Evolutionary conservation across 2,888 invertebrate species (phyloP).

Genomic region (Apamea monoglypha): DNA sequence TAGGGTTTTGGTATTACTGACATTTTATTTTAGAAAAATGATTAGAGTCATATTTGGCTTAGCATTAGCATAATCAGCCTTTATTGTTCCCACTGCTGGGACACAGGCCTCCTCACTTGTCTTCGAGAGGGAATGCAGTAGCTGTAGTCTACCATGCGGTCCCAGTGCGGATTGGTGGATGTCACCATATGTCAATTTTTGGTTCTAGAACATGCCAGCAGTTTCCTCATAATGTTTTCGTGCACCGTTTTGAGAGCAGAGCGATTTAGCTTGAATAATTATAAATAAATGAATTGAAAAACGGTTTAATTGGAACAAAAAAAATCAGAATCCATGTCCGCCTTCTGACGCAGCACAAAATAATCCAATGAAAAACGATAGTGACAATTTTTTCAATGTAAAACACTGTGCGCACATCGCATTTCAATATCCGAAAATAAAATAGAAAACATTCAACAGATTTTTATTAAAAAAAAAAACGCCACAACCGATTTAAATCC

Average conservation of each 20-base stretch:
- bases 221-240: too few species aligned
- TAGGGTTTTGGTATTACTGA: background rate
- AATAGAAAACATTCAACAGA: slow-evolving; percentile 31
- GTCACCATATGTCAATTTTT: too few species aligned
- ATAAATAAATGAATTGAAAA: background rate
- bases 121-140: too few species aligned
- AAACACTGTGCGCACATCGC: slow-evolving; percentile 29
- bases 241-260: too few species aligned
- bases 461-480: slow-evolving; percentile 38
- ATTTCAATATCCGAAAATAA: slow-evolving; percentile 38
- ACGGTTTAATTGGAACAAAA: background rate
- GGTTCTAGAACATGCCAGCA: too few species aligned
- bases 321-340: background rate
- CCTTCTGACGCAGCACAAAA: slow-evolving; percentile 8
- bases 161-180: too few species aligned
- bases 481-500: slow-evolving; percentile 45
- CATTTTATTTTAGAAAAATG: background rate
- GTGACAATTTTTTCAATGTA: slow-evolving; percentile 32
- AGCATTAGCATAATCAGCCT: too few species aligned
- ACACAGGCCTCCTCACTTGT: too few species aligned
- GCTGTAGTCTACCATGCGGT: too few species aligned
- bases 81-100: too few species aligned
- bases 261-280: too few species aligned
- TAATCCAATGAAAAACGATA: slow-evolving; percentile 16
- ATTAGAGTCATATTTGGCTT: too few species aligned